Evolutionary conservation across 1,140 invertebrate species (phyloP).

Genomic region (Thaumetopoea pityocampa): DNA sequence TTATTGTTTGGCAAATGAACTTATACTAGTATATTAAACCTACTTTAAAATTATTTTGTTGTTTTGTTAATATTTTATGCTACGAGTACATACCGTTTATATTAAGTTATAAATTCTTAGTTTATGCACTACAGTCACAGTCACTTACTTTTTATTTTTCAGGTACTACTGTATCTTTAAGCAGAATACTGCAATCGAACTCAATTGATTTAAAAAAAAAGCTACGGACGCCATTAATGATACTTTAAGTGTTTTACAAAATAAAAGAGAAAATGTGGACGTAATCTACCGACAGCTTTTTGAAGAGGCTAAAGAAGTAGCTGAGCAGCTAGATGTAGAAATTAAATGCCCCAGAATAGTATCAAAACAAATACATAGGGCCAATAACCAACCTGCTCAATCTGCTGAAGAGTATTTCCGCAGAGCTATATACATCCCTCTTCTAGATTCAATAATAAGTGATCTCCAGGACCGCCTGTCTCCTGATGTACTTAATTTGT

Average conservation of each 20-base stretch:
- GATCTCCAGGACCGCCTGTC: slow-evolving; percentile 11
- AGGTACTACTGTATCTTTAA: too few relatives aligned
- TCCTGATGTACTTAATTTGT: slow-evolving; percentile 14
- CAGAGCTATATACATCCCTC: slow-evolving; percentile 14
- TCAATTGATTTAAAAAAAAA: too few relatives aligned
- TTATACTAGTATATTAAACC: too few relatives aligned
- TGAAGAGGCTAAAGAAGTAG: slow-evolving; percentile 4
- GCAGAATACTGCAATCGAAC: too few relatives aligned
- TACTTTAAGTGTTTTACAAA: slow-evolving; percentile 1
- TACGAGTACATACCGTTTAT: too few relatives aligned
- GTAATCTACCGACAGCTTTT: slow-evolving; percentile 5
- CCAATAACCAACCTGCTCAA: slow-evolving; percentile 7
- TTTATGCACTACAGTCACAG: too few relatives aligned
- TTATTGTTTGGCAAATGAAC: too few relatives aligned
- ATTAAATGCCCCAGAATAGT: slow-evolving; percentile 8
- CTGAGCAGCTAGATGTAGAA: slow-evolving; percentile 9
- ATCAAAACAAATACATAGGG: slow-evolving; percentile 5
- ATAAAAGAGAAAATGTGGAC: slow-evolving; percentile 10
- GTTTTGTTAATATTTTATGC: too few relatives aligned
- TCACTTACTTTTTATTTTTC: too few relatives aligned
- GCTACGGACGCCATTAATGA: too few relatives aligned
- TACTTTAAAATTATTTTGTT: too few relatives aligned
- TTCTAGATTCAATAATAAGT: slow-evolving; percentile 14
- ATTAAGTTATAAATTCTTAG: too few relatives aligned
- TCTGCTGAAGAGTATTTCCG: slow-evolving; percentile 5